These are phyloP conservation scores for Pseudomyrmex dendroicus DNA, from an alignment of 1,140 invertebrate species.

Conservation along the genomic window DNA sequence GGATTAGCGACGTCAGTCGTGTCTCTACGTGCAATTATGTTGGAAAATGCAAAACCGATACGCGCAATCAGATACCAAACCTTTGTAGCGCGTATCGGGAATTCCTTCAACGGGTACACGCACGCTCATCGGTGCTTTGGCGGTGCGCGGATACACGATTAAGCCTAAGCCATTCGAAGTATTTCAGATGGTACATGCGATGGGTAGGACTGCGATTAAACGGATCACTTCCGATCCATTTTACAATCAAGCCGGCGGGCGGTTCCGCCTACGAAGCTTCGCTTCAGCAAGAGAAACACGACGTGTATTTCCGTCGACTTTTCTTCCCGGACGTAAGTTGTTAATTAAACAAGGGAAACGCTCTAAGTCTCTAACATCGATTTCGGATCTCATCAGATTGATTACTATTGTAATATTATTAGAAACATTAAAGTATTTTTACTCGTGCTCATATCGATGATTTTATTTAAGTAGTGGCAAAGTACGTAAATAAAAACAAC, in stretches of 20 bases:
- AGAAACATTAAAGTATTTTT: no score
- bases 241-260: conserved; percentile 52
- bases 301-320: neutral
- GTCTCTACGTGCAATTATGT: conserved; percentile 10
- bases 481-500: no score
- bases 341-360: conserved; percentile 22
- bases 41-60: conserved; percentile 52
- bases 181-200: conserved; percentile 72
- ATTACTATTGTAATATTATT: neutral
- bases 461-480: no score
- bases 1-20: neutral
- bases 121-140: conserved; percentile 16
- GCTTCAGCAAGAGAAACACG: conserved; percentile 19
- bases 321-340: conserved; percentile 4
- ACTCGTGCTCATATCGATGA: no score
- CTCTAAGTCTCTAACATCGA: neutral
- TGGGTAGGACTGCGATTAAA: conserved; percentile 72
- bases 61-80: conserved; percentile 56
- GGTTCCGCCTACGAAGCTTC: conserved; percentile 39
- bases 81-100: conserved; percentile 48
- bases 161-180: conserved; percentile 72
- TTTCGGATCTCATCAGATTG: neutral
- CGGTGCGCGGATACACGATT: conserved; percentile 56
- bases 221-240: conserved; percentile 63
- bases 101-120: conserved; percentile 60